Evolutionary conservation across 2,797 vertebrate genomes (phyloP), one percentile per base, ranked within the genome.

Genomic region (Bufotes viridis): DNA sequence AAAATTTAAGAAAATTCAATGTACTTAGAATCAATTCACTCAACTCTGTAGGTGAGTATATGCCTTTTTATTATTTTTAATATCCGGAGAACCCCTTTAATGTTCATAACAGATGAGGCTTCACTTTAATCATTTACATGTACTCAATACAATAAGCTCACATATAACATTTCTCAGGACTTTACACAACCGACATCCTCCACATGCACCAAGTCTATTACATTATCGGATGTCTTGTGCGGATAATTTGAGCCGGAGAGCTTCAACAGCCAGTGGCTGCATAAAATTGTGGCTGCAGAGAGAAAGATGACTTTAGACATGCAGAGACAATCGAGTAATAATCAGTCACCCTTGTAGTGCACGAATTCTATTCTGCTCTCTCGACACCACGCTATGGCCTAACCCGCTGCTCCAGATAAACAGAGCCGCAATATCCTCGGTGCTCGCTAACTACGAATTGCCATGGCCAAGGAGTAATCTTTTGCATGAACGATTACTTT

Each of bases 401-500:
- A 79, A 34, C n/a, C 76, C 1, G 82, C 34, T 24, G 22, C 42
- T 80, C 51, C 12, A 29, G 17, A 69, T 20, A 20, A 60, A 26
- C 55, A 58, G 29, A 58, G 63, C 65, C 15, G 55, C 55, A 3
- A 67, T 60, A 58, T 58, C 53, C 67, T 57, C 55, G 26, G n/a
- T 1, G 22, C 22, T 9, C 65, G 20, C 42, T 63, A 9, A 74
- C 74, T 29, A 82, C 79, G 61, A n/a, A 42, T 42, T 84, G 24
- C 42, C 29, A 76, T 60, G 7, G 51, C 51, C 15, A 20, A 24
- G 26, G n/a, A 69, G 79, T 87, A 67, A 69, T 60, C 87, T 79
- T 60, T 60, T 22, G 5, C 65, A 53, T 58, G 69, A 82, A 57
- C 53, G 79, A 76, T 88, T 84, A 61, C 74, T 88, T 79, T 78